These are phyloP conservation scores for Drosophila lini DNA, from an alignment of 1,140 invertebrate genomes.

Conservation along the genomic window DNA sequence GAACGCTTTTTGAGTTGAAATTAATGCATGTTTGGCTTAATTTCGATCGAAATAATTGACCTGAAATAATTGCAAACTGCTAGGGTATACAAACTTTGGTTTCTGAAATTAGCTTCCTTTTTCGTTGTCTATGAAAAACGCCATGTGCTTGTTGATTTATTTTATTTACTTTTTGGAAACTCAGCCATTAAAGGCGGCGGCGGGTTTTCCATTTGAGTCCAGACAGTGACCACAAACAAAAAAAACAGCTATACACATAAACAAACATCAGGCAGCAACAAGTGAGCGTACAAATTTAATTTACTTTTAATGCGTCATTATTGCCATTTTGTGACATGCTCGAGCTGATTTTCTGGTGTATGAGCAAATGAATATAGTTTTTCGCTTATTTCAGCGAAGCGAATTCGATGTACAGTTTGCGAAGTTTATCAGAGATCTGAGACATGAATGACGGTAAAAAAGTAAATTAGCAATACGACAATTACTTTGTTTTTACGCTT, in stretches of 20 bases:
- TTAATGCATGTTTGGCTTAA: neutral
- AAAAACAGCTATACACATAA: constrained; percentile 27
- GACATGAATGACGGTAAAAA: constrained; percentile 9
- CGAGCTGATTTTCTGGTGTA: constrained; percentile 6
- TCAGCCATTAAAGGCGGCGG: constrained; percentile 50
- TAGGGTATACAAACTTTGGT: neutral
- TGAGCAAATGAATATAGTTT: neutral
- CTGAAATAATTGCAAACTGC: neutral
- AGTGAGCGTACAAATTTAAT: constrained; percentile 67
- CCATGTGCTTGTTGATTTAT: constrained; percentile 19
- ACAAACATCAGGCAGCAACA: constrained; percentile 48
- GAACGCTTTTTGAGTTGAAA: neutral
- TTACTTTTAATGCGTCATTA: constrained; percentile 73
- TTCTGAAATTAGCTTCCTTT: neutral
- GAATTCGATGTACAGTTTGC: constrained; percentile 1
- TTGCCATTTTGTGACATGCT: constrained; percentile 52
- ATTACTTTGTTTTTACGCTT: neutral
- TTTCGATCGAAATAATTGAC: too few relatives aligned
- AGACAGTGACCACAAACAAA: constrained; percentile 42
- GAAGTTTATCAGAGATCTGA: constrained; percentile 23
- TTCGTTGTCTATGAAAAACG: constrained; percentile 51
- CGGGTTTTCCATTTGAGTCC: constrained; percentile 45
- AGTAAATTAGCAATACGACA: neutral
- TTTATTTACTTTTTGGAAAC: constrained; percentile 36
- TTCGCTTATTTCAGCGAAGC: constrained; percentile 8